Evolutionary conservation across 2,113 vertebrate genomes (phyloP).

Genomic region (Bos javanicus): DNA sequence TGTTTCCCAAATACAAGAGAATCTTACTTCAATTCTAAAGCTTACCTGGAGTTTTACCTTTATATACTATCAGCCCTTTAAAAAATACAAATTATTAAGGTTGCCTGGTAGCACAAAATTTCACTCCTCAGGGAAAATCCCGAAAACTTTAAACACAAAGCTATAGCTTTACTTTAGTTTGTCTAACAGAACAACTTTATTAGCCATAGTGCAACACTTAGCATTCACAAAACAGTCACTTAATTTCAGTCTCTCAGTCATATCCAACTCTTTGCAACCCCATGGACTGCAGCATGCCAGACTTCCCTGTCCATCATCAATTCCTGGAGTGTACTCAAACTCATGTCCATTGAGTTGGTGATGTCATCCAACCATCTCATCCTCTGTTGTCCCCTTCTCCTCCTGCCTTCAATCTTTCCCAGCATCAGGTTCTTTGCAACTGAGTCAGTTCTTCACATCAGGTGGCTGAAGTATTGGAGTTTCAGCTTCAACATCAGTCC

Average conservation of each 20-base stretch:
- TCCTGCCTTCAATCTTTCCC: neutral
- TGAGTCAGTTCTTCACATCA: neutral
- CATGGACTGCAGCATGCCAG: neutral
- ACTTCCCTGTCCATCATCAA: neutral
- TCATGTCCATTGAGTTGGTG: neutral
- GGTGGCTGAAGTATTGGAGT: neutral
- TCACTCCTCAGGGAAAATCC: too few species aligned
- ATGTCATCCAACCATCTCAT: neutral
- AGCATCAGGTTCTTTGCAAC: neutral
- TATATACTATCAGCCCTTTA: too few species aligned
- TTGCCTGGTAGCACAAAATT: too few species aligned
- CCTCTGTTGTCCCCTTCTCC: neutral
- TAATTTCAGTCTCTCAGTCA: neutral
- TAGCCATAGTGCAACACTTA: too few species aligned
- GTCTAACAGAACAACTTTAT: too few species aligned
- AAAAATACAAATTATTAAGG: too few species aligned
- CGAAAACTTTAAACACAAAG: too few species aligned
- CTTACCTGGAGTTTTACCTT: too few species aligned
- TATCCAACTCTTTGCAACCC: accelerated
- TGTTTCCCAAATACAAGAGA: too few species aligned
- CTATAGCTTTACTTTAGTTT: too few species aligned
- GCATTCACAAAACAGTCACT: too few species aligned
- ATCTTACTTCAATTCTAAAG: too few species aligned
- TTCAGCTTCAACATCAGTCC: neutral
- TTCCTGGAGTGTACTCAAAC: accelerated